These are phyloP conservation scores for Ciconia stormi DNA, from an alignment of 2,113 vertebrate species.

Conservation along the genomic window DNA sequence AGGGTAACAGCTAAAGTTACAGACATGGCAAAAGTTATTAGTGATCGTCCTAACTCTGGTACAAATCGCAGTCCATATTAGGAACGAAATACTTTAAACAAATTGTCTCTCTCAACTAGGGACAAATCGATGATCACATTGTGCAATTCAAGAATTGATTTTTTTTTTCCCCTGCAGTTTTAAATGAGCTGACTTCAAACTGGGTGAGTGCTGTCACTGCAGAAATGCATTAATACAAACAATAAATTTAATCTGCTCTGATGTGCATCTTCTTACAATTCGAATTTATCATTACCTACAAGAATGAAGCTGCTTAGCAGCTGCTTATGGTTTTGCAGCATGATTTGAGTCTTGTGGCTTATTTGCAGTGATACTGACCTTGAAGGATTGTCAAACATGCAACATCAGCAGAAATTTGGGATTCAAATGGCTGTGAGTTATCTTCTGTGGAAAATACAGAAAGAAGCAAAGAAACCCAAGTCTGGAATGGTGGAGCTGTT, in stretches of 20 bases:
- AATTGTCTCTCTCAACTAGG: neutral
- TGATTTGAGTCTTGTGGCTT: neutral
- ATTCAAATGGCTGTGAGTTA: neutral
- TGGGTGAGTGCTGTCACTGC: neutral
- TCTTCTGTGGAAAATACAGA: neutral
- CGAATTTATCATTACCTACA: neutral
- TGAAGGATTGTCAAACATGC: constrained; percentile 3
- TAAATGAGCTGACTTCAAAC: neutral
- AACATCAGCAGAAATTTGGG: neutral
- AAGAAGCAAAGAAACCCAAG: neutral
- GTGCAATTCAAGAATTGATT: neutral
- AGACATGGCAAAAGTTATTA: neutral
- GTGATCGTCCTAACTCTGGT: neutral
- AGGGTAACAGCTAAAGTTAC: neutral
- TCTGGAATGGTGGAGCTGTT: neutral
- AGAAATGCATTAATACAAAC: neutral
- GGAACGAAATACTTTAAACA: neutral
- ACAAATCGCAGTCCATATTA: neutral
- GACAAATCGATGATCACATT: neutral
- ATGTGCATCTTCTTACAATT: neutral
- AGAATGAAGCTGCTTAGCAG: neutral
- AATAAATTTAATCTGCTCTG: neutral
- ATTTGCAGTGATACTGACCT: constrained; percentile 22
- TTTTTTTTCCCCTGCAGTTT: neutral
- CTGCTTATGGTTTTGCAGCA: neutral